Conservation (phyloP, 2,888 invertebrate genomes). For the Anoncus sp. region DNA sequence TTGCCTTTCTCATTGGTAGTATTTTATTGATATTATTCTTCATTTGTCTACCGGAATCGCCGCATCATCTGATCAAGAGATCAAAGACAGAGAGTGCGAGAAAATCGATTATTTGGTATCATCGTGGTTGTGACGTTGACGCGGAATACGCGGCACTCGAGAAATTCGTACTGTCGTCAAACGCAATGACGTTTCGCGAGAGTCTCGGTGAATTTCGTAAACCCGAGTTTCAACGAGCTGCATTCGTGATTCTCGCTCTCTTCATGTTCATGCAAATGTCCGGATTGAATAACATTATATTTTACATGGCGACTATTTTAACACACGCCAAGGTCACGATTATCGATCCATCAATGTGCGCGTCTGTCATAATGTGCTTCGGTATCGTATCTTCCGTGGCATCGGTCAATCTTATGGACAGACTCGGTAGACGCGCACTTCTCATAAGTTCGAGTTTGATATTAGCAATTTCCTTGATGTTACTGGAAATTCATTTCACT, state of each 20-base stretch:
- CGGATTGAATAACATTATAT: slow-evolving; percentile 57
- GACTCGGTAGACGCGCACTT: slow-evolving; percentile 55
- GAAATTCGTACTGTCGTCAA: slow-evolving; percentile 69
- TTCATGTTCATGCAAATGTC: slow-evolving; percentile 60
- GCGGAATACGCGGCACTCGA: slow-evolving; percentile 68
- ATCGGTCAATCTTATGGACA: slow-evolving; percentile 58
- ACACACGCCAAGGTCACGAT: slow-evolving; percentile 52
- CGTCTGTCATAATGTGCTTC: slow-evolving; percentile 46
- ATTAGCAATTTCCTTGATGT: slow-evolving; percentile 59
- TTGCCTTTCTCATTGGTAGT: slow-evolving; percentile 70
- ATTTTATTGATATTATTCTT: slow-evolving; percentile 69
- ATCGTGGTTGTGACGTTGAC: slow-evolving; percentile 67
- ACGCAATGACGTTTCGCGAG: slow-evolving; percentile 53
- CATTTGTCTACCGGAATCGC: slow-evolving; percentile 74
- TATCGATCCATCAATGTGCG: slow-evolving; percentile 54
- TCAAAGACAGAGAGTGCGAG: slow-evolving; percentile 66
- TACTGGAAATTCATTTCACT: slow-evolving; percentile 70
- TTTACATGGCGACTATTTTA: slow-evolving; percentile 65
- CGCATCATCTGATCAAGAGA: slow-evolving; percentile 69
- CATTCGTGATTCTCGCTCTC: slow-evolving; percentile 45
- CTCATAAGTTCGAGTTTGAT: slow-evolving; percentile 60
- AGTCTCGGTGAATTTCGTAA: slow-evolving; percentile 50
- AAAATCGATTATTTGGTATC: slow-evolving; percentile 73
- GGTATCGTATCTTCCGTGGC: slow-evolving; percentile 44
- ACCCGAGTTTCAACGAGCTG: slow-evolving; percentile 51